Evolutionary conservation across 1,140 invertebrate species (phyloP), one percentile per base, ranked within the genome.

Genomic region (Druon quercuslanigerum): DNA sequence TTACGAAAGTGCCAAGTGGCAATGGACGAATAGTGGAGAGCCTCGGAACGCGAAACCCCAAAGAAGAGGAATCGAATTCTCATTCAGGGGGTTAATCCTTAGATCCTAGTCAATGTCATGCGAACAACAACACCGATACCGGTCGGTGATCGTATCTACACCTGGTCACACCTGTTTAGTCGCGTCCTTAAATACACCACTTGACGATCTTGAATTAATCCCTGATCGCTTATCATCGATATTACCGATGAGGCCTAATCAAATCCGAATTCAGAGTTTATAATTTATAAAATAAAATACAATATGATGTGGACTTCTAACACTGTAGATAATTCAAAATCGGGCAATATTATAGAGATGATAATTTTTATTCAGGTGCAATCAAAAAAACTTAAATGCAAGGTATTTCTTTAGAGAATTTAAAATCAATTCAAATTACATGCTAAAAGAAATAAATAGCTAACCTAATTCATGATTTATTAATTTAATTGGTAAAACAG

Each of bases 1-100:
- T 89, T 90, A 89, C 85, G 82, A 87, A 85, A 83, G 84, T 83
- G 82, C 83, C 79, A 84, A 83, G 77, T 82, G 71, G 71, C 78
- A 72, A 80, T 66, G 16, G 25, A 66, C 40, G 40, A 46, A 46
- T 46, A 46, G 40, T 9, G 40, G 40, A 46, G 40, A 46, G 4
- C 20, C 54, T 16, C 60, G 25, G 40, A 40, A n/a, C 60, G 60
- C 60, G 14, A 66, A 66, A 8, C 40, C 46, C 51, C 71, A 52
- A 51, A 25, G 46, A 72, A 50, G 71, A 72, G 40, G 19, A 33
- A 50, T 72, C n/a, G 8, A 72, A 72, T 51, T 52, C 46, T 25
- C 19, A 57, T 20, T 17, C 54, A 20, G 6, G 50, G 17, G 50
- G 50, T 17, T 50, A 16, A 50, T 19, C 16, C 33, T 16, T 72